Evolutionary conservation across 1,140 invertebrate species (phyloP).

Genomic region (Plodia interpunctella): DNA sequence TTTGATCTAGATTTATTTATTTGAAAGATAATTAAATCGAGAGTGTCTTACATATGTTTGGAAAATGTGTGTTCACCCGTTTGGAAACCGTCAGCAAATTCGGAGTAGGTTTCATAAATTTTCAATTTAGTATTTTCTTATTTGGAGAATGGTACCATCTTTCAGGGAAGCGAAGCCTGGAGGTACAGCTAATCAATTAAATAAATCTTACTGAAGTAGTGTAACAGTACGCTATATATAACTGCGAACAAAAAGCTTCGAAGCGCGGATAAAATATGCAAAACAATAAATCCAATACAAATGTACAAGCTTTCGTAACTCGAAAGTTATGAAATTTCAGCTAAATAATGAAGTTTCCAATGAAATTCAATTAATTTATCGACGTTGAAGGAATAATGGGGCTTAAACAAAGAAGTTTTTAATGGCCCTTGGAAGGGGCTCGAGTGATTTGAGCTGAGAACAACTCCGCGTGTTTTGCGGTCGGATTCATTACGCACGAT

Average conservation of each 20-base stretch:
- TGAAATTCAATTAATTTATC: constrained; percentile 56
- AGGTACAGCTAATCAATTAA: too few species aligned
- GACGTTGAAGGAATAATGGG: constrained; percentile 42
- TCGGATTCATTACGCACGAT: not conserved
- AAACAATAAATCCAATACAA: constrained; percentile 10
- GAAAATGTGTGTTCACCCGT: too few species aligned
- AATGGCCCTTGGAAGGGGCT: constrained; percentile 18
- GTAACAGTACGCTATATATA: not conserved
- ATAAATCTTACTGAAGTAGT: too few species aligned
- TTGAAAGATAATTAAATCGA: too few species aligned
- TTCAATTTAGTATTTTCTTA: too few species aligned
- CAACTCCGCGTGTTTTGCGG: not conserved
- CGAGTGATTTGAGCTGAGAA: not conserved
- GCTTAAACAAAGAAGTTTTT: constrained; percentile 45
- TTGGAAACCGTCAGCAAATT: too few species aligned
- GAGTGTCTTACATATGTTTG: too few species aligned
- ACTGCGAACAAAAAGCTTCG: not conserved
- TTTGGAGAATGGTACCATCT: too few species aligned
- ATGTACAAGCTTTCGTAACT: constrained; percentile 21
- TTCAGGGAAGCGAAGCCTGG: too few species aligned
- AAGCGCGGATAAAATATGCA: not conserved
- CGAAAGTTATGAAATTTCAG: constrained; percentile 36
- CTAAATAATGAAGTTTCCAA: constrained; percentile 28
- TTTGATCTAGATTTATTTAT: too few species aligned
- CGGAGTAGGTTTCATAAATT: too few species aligned